phyloP scores from a whole-genome alignment of 2,888 invertebrate genomes.

The Torymus auratus region DNA sequence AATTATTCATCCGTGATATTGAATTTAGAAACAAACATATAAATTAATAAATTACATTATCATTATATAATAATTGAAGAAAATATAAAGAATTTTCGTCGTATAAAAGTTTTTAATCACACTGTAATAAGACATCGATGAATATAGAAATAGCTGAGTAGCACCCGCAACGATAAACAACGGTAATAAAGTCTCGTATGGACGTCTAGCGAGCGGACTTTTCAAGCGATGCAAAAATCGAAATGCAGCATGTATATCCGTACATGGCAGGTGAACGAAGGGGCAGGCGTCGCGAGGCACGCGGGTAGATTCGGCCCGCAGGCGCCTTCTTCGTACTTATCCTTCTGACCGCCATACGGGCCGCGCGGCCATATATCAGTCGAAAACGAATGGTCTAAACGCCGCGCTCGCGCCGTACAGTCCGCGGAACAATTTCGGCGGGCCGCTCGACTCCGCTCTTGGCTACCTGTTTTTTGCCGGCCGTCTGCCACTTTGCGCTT shows the following conservation, averaged over 20 bases:
- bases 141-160: too few relatives aligned
- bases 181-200: not conserved
- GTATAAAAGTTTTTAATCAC: too few relatives aligned
- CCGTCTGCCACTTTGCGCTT: conserved; percentile 10
- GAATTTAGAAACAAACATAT: too few relatives aligned
- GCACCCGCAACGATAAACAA: too few relatives aligned
- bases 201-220: conserved; percentile 5
- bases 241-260: conserved; percentile 5
- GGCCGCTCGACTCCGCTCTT: not conserved
- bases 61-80: too few relatives aligned
- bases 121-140: too few relatives aligned
- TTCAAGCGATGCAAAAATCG: not conserved
- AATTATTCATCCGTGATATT: too few relatives aligned
- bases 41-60: too few relatives aligned
- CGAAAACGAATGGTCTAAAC: conserved; percentile 68
- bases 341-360: conserved; percentile 55
- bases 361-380: conserved; percentile 69
- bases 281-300: conserved; percentile 4
- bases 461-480: conserved; percentile 36
- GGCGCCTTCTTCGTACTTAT: conserved; percentile 56
- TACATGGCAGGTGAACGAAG: conserved; percentile 1
- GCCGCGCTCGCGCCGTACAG: conserved; percentile 56
- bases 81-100: too few relatives aligned
- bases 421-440: conserved; percentile 65
- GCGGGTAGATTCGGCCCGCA: conserved; percentile 6